Conservation (phyloP, 2,888 invertebrate genomes). For the Idaea aversata region DNA sequence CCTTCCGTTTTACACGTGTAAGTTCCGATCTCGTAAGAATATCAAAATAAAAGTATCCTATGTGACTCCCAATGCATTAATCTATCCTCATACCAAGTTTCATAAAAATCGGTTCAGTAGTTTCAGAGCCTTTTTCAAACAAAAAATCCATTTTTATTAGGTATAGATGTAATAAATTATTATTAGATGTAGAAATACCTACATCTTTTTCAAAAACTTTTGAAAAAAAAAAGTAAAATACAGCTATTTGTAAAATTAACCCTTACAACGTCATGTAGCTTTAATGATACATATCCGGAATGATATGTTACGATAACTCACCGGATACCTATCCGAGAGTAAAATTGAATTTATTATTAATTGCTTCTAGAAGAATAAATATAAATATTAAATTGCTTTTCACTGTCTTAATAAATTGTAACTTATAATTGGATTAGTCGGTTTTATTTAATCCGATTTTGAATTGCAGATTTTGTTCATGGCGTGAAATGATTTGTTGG, state of each 20-base stretch:
- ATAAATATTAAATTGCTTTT: neutral
- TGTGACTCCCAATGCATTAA: too few species aligned
- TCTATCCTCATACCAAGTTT: too few species aligned
- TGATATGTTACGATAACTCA: neutral
- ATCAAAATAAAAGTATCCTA: too few species aligned
- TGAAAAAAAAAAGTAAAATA: neutral
- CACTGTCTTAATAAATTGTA: neutral
- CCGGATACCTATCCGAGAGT: neutral
- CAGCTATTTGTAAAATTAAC: neutral
- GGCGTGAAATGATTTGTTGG: neutral
- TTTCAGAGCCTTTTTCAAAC: too few species aligned
- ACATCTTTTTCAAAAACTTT: too few species aligned
- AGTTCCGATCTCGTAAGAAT: too few species aligned
- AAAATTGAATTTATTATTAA: neutral
- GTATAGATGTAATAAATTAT: too few species aligned
- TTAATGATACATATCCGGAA: neutral
- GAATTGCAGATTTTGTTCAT: neutral
- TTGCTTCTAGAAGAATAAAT: neutral
- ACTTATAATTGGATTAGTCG: slow-evolving; percentile 1
- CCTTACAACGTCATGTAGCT: neutral
- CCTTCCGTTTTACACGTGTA: too few species aligned
- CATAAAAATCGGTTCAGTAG: too few species aligned
- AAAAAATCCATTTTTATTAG: too few species aligned
- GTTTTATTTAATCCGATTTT: neutral
- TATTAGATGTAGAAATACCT: too few species aligned